A percentile compares a stretch with the other conserved stretches of the same genome.
Conservation (phyloP, 2,113 vertebrate genomes). For the Neomonachus schauinslandi region DNA sequence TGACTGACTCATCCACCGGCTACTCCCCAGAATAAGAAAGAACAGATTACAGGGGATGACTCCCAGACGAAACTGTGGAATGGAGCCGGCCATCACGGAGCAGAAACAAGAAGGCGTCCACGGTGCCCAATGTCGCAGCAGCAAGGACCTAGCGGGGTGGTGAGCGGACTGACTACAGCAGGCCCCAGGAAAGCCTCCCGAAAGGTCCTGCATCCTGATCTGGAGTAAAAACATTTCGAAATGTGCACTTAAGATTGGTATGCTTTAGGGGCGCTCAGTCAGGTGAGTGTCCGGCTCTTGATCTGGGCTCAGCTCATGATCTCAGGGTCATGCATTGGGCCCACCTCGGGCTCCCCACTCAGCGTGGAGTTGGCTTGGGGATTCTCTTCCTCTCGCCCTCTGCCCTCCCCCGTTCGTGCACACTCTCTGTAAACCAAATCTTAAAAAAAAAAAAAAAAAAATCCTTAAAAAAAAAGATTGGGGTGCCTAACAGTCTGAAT, state of each 20-base stretch:
- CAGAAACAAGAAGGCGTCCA: accelerated
- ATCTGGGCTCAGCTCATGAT: background rate
- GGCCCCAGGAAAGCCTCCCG: background rate
- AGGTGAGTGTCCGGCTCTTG: accelerated
- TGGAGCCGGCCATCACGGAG: accelerated
- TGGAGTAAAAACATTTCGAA: accelerated
- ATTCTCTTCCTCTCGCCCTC: background rate
- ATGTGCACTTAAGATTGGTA: accelerated
- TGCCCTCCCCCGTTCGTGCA: background rate
- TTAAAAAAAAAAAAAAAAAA: background rate
- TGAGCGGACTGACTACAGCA: background rate
- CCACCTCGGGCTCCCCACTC: background rate
- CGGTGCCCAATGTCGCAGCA: accelerated
- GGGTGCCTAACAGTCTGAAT: background rate
- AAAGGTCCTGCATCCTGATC: accelerated
- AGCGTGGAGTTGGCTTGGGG: background rate
- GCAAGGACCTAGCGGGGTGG: accelerated
- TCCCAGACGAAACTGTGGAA: accelerated
- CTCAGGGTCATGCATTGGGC: background rate
- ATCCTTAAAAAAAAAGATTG: background rate
- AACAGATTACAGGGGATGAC: accelerated
- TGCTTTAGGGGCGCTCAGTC: background rate
- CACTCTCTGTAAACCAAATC: background rate
- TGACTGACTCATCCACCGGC: accelerated
- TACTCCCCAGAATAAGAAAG: accelerated